phyloP scores from a whole-genome alignment of 1,140 invertebrate species.

The Tetramorium parvispinum region DNA sequence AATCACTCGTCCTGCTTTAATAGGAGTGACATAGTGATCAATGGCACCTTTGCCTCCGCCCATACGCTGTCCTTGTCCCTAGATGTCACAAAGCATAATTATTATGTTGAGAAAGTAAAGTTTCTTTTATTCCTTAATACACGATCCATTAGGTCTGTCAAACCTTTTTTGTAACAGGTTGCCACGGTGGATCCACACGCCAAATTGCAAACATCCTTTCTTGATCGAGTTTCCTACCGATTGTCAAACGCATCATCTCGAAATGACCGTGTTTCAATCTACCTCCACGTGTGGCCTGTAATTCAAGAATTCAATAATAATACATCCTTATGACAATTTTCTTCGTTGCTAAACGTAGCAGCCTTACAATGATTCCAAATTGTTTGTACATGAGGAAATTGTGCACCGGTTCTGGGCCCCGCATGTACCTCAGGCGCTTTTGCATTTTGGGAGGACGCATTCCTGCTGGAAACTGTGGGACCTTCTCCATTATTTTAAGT shows the following conservation, averaged over 20 bases:
- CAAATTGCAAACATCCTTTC: slow-evolving; percentile 97
- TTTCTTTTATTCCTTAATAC: background rate
- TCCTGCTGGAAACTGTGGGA: slow-evolving; percentile 89
- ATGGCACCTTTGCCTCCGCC: slow-evolving; percentile 99
- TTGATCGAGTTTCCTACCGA: slow-evolving; percentile 92
- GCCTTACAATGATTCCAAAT: slow-evolving; percentile 94
- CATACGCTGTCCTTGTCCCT: slow-evolving; percentile 95
- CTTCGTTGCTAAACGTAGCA: background rate
- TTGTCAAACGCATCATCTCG: slow-evolving; percentile 93
- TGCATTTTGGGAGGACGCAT: slow-evolving; percentile 93
- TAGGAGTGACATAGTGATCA: slow-evolving; percentile 97
- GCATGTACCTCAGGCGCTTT: slow-evolving; percentile 92
- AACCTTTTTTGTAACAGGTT: slow-evolving; percentile 95
- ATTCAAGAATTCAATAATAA: background rate
- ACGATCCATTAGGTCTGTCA: background rate
- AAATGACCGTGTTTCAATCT: slow-evolving; percentile 92
- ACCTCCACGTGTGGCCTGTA: slow-evolving; percentile 93
- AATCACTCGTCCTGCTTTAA: slow-evolving; percentile 96
- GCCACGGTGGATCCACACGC: slow-evolving; percentile 98
- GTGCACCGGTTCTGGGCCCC: slow-evolving; percentile 95
- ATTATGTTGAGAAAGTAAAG: background rate
- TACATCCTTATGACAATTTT: background rate
- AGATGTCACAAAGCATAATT: slow-evolving; percentile 29
- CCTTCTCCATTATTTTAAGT: slow-evolving; percentile 89
- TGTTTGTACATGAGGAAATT: slow-evolving; percentile 95